Conservation (phyloP, 2,797 vertebrate genomes). For the Lepus townsendii region DNA sequence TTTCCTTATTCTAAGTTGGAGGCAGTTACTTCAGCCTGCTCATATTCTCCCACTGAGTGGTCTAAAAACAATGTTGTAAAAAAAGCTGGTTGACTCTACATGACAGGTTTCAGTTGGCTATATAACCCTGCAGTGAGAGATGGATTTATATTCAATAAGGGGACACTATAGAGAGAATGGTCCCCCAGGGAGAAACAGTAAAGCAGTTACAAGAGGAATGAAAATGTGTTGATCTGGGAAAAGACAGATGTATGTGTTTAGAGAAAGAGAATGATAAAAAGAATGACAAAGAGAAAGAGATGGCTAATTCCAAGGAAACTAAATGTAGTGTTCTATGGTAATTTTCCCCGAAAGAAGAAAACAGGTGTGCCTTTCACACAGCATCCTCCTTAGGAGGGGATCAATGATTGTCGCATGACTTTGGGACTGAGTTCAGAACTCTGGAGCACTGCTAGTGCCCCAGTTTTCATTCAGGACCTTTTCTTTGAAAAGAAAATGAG, state of each 20-base stretch:
- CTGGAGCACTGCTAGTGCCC: neutral
- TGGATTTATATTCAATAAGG: neutral
- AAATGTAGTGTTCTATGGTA: neutral
- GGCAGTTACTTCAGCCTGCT: neutral
- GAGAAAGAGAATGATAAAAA: neutral
- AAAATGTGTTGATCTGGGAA: neutral
- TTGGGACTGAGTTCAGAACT: constrained; percentile 15
- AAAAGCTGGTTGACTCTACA: neutral
- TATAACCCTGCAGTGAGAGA: neutral
- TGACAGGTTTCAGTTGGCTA: neutral
- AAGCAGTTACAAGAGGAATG: neutral
- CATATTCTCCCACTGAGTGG: neutral
- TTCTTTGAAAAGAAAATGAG: constrained; percentile 50
- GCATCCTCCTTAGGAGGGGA: neutral
- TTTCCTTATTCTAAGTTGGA: neutral
- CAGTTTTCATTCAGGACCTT: constrained; percentile 49
- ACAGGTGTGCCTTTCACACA: neutral
- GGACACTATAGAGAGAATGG: neutral
- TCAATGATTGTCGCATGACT: constrained; percentile 19
- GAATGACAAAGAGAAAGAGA: neutral
- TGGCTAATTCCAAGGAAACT: neutral
- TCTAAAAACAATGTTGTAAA: neutral
- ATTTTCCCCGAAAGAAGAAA: constrained; percentile 1
- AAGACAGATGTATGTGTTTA: neutral
- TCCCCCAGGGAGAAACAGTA: neutral